A percentile compares a stretch with the other conserved stretches of the same genome.
phyloP scores from a whole-genome alignment of 2,113 vertebrate species.

The Charadrius vociferus region DNA sequence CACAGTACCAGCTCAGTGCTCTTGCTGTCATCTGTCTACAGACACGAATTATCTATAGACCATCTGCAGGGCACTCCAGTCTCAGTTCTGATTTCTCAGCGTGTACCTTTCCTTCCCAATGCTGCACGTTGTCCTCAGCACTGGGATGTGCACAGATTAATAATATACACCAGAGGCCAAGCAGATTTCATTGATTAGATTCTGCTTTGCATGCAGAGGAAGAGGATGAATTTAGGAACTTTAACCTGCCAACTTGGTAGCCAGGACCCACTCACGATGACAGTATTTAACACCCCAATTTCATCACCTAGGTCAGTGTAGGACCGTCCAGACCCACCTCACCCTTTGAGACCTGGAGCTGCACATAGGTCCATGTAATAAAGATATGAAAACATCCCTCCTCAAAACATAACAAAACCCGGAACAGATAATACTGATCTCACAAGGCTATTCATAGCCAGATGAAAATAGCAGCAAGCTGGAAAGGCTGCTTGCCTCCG shows the following conservation, averaged over 20 bases:
- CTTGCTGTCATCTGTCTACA: not conserved
- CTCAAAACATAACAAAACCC: not conserved
- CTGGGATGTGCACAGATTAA: not conserved
- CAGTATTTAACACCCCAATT: not conserved
- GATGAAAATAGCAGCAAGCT: not conserved
- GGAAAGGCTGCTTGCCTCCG: not conserved
- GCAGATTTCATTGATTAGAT: not conserved
- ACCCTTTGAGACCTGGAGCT: not conserved
- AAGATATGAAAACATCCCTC: not conserved
- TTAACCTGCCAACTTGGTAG: not conserved
- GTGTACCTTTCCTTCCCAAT: not conserved
- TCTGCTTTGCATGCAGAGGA: not conserved
- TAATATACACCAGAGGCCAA: rapidly evolving
- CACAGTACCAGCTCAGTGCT: not conserved
- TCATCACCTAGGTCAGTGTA: not conserved
- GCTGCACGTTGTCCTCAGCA: not conserved
- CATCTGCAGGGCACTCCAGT: not conserved
- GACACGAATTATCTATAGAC: not conserved
- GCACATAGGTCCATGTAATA: not conserved
- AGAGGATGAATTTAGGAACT: not conserved
- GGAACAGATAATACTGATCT: not conserved
- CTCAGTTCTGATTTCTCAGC: not conserved
- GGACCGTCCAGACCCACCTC: not conserved
- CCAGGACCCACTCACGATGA: not conserved
- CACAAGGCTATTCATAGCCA: not conserved